Conservation (phyloP, 2,797 vertebrate genomes). For the Lepus townsendii region DNA sequence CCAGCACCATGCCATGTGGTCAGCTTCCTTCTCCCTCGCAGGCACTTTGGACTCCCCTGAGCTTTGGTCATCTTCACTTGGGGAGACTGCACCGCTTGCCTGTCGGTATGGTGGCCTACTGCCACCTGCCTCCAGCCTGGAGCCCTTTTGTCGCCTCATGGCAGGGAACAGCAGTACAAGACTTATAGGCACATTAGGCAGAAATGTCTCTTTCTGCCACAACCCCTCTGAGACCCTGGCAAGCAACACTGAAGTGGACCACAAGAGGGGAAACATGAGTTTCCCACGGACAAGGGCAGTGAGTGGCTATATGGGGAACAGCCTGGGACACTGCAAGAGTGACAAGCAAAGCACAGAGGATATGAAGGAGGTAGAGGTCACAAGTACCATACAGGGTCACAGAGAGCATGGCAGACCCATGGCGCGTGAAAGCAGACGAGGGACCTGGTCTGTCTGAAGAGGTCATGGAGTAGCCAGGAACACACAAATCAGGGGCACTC, state of each 20-base stretch:
- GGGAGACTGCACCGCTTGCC: neutral
- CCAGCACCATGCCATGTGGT: too few relatives aligned
- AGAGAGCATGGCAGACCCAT: neutral
- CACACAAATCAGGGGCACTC: too few relatives aligned
- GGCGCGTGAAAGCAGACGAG: neutral
- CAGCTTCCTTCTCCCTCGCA: constrained; percentile 17
- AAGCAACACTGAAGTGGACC: neutral
- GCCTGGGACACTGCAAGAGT: neutral
- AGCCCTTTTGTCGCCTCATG: neutral
- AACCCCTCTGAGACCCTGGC: neutral
- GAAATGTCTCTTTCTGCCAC: neutral
- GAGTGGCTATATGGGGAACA: neutral
- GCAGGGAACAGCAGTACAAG: neutral
- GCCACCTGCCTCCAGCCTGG: neutral
- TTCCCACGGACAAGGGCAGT: neutral
- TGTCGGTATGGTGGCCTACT: neutral
- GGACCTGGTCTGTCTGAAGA: neutral
- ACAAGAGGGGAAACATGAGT: neutral
- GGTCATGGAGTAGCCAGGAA: neutral
- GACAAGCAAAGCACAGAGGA: neutral
- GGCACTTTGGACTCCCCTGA: neutral
- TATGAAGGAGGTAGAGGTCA: neutral
- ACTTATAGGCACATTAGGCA: neutral
- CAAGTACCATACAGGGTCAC: neutral
- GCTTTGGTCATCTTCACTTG: neutral